Evolutionary conservation across 1,140 invertebrate species (phyloP), one percentile per base, ranked within the genome.

Genomic region (Calliopsis andreniformis): DNA sequence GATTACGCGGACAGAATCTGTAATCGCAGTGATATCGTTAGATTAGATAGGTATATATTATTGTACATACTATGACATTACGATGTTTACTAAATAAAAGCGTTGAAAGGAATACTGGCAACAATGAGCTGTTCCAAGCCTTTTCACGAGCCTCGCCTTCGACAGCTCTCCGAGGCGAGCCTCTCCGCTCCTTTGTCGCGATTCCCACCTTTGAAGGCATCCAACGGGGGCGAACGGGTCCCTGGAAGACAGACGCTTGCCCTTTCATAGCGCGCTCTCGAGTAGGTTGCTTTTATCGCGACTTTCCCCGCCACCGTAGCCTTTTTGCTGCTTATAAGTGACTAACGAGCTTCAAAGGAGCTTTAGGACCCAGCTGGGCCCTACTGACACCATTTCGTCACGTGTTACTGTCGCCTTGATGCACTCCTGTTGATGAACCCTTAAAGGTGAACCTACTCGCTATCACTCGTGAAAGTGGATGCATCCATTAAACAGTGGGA

Each of bases 51-150:
- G 81, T 83, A 87, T 83, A 87, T 87, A 87, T 86, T 88, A 88
- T 88, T 89, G 87, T 88, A 88, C 75, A 89, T 89, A 89, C 75
- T 81, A 88, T 72, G 70, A 80, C 63, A 88, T 82, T 85, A 85
- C 83, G 80, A 88, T 88, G 86, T 89, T 88, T 89, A 88, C 66
- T 88, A 88, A 89, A 89, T 88, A 88, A 88, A 88, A 73, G 76
- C 66, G 69, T 84, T 84, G 53, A 84, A 84, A 80, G 69, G 68
- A 84, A 35, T 51, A 30, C 10, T 16, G 30, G 45, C 14, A 66
- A n/a, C n/a, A n/a, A n/a, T n/a, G n/a, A n/a, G 70, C 42, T 63
- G 66, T 59, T 28, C 23, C 61, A 18, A 30, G 56, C 23, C 59
- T 82, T 53, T 73, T 82, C 35, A 10, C 16, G 6, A 25, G 35